Evolutionary conservation across 1,140 invertebrate genomes (phyloP).

Genomic region (Panagrolaimus sp.): DNA sequence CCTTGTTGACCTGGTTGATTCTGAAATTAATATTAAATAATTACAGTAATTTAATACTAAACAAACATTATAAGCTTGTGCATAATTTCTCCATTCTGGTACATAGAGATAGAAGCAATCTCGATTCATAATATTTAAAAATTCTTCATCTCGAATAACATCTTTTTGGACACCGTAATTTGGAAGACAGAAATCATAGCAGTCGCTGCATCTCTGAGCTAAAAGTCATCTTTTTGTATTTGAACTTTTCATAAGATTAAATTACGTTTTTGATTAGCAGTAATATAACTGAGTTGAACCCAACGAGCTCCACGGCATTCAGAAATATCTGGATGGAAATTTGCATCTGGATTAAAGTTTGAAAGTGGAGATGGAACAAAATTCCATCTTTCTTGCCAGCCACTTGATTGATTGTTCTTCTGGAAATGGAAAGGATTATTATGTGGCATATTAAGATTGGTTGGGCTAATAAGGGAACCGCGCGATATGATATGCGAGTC

Average conservation of each 20-base stretch:
- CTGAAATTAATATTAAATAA: neutral
- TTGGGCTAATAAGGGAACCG: too few species aligned
- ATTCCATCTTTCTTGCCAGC: conserved; percentile 54
- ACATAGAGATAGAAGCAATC: conserved; percentile 56
- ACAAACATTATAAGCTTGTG: conserved; percentile 31
- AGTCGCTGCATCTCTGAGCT: conserved; percentile 47
- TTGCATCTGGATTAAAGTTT: conserved; percentile 2
- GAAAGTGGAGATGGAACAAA: conserved; percentile 38
- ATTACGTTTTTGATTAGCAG: conserved; percentile 36
- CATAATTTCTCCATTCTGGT: conserved; percentile 51
- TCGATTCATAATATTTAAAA: conserved; percentile 47
- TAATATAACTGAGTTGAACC: conserved; percentile 36
- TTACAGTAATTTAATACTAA: neutral
- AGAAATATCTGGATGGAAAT: conserved; percentile 45
- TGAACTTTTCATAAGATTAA: neutral
- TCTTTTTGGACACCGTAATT: conserved; percentile 51
- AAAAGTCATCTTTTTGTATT: too few species aligned
- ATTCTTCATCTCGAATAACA: conserved; percentile 39
- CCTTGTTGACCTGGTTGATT: too few species aligned
- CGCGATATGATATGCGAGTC: too few species aligned
- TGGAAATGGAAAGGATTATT: conserved; percentile 23
- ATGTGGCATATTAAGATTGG: too few species aligned
- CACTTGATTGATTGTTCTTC: conserved; percentile 35
- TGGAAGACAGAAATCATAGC: conserved; percentile 55
- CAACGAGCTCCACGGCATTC: conserved; percentile 52